A percentile compares a stretch with the other conserved stretches of the same genome.
These are phyloP conservation scores for Lordiphosa collinella DNA, from an alignment of 1,140 invertebrate species.

Conservation along the genomic window DNA sequence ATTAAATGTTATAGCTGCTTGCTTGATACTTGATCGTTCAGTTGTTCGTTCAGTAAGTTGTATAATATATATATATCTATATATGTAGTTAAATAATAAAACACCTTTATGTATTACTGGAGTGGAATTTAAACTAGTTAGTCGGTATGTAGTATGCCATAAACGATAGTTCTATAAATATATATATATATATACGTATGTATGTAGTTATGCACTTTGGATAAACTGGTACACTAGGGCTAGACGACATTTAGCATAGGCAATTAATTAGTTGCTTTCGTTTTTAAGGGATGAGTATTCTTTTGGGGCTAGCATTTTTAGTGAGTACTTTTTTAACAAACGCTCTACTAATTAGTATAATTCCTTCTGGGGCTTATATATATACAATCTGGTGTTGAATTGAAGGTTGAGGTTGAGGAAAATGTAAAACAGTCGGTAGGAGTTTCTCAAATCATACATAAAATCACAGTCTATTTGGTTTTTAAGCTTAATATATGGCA, in stretches of 20 bases:
- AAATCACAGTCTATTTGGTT: conserved; percentile 33
- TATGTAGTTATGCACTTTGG: conserved; percentile 21
- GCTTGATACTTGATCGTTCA: conserved; percentile 6
- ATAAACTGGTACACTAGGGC: conserved; percentile 22
- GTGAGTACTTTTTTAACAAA: conserved; percentile 51
- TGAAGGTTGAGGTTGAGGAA: not conserved
- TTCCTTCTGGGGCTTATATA: conserved; percentile 17
- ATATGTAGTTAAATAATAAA: conserved; percentile 53
- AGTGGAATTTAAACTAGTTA: conserved; percentile 42
- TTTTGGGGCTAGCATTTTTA: conserved; percentile 20
- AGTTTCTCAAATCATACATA: not conserved
- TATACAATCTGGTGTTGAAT: conserved; percentile 20
- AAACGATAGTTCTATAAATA: conserved; percentile 20
- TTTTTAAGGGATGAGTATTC: conserved; percentile 50
- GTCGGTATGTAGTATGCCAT: conserved; percentile 23
- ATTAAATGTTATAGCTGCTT: conserved; percentile 33
- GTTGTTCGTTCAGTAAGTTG: conserved; percentile 21
- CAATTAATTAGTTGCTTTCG: conserved; percentile 73
- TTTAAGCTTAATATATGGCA: conserved; percentile 34
- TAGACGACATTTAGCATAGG: conserved; percentile 72
- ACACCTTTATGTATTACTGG: conserved; percentile 32
- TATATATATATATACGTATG: conserved; percentile 16
- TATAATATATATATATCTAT: conserved; percentile 27
- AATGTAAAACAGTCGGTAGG: not conserved
- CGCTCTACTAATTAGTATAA: conserved; percentile 21